Base-by-base conservation (phyloP, 1,140 invertebrate species). In the Coenobita brevimanus region DNA sequence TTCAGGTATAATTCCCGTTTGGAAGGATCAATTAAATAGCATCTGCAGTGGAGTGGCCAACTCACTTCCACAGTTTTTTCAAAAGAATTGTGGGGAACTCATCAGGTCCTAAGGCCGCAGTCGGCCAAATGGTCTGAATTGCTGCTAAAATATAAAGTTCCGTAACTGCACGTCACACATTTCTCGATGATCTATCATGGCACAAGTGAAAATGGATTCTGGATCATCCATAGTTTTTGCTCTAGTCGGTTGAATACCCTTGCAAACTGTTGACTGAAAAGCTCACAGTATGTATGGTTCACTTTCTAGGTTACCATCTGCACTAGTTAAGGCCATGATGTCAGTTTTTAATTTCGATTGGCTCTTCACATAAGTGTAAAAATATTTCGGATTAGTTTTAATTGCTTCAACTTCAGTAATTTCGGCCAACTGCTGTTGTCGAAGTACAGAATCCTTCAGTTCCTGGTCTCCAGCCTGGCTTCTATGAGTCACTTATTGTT, bases 1-100 rank as follows among this genome's bases (percentile, higher is more conserved):
- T 30, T 71, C 27, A 30, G 67, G 67, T 71, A 71, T 13, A 71
- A 71, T 27, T 30, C 67, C 67, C 67, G 27, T 71, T 13, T 71
- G 13, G 10, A 71, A 30, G 10, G 17, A 10, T 30, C 27, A 15
- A 10, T 27, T 71, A 10, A n/a, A n/a, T n/a, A n/a, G n/a, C n/a
- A n/a, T n/a, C n/a, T n/a, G n/a, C n/a, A n/a, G n/a, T n/a, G n/a
- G 13, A 17, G 30, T 15, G 67, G 30, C 67, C 27, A 71, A 71
- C 13, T 13, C 27, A 30, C 27, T 71, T 71, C 27, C 13, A 30
- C 30, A n/a, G 17, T 71, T 30, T 71, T n/a, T 71, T 71, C 13
- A n/a, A 13, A 30, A 71, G 67, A 10, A 17, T 30, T 71, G 67
- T 27, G 13, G 13, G 67, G 27, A 71, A 15, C 10, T 27, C 67